A percentile compares a stretch with the other conserved stretches of the same genome.
These are phyloP conservation scores for Gallinago nigripennis DNA, from an alignment of 2,797 vertebrate genomes.

Conservation along the genomic window DNA sequence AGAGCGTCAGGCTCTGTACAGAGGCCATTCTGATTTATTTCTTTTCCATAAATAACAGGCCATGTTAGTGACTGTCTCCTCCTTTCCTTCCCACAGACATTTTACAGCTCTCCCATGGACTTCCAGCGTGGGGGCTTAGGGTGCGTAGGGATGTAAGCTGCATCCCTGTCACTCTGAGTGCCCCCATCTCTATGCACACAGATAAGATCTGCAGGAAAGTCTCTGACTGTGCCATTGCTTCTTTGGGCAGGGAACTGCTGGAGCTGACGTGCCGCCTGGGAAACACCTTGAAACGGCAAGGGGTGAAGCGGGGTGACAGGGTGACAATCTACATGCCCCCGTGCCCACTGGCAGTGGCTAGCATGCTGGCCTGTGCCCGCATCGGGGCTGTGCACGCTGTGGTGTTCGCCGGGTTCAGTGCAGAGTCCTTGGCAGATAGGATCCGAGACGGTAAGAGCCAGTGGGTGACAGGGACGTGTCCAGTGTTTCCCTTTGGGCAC, in stretches of 20 bases:
- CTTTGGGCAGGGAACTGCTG: slow-evolving; percentile 63
- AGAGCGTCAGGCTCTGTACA: neutral
- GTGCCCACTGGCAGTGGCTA: slow-evolving; percentile 62
- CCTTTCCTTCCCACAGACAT: neutral
- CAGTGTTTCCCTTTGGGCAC: neutral
- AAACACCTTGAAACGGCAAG: slow-evolving; percentile 67
- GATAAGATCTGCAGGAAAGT: neutral
- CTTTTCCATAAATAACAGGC: neutral
- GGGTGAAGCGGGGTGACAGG: slow-evolving; percentile 70
- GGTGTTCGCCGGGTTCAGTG: slow-evolving; percentile 71
- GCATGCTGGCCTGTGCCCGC: slow-evolving; percentile 76
- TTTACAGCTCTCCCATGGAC: neutral
- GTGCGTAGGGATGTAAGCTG: neutral
- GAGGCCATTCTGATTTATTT: neutral
- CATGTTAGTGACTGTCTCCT: neutral
- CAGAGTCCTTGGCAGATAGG: slow-evolving; percentile 61
- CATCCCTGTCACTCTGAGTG: neutral
- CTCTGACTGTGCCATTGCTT: neutral
- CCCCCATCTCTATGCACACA: rapidly evolving
- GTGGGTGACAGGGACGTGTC: rapidly evolving
- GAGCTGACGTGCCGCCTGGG: slow-evolving; percentile 65
- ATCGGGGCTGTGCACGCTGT: slow-evolving; percentile 69
- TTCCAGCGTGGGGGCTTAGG: neutral
- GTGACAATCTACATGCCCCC: slow-evolving; percentile 76
- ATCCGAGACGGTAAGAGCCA: slow-evolving; percentile 66